These are phyloP conservation scores for Oegoconia quadripuncta DNA, from an alignment of 2,888 invertebrate genomes.

Conservation along the genomic window DNA sequence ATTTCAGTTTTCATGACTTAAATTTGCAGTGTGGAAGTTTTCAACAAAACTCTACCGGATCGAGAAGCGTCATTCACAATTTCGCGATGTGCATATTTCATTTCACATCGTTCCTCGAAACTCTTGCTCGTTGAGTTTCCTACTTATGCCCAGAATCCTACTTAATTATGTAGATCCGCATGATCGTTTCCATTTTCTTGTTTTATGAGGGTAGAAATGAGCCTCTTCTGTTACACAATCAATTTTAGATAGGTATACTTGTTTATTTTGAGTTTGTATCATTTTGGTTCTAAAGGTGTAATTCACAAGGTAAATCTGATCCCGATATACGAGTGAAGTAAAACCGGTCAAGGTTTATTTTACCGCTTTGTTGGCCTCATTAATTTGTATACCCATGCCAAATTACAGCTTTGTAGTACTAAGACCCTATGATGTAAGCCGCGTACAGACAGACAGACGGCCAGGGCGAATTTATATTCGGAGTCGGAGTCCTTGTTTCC, in stretches of 20 bases:
- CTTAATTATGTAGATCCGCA: slow-evolving; percentile 60
- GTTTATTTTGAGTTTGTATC: not conserved
- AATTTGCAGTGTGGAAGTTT: slow-evolving; percentile 44
- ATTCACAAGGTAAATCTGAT: no score
- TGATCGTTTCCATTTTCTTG: slow-evolving; percentile 46
- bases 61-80: slow-evolving; percentile 43
- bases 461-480: no score
- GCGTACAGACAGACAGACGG: no score
- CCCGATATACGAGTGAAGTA: no score
- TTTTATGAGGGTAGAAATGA: slow-evolving; percentile 34
- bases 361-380: no score
- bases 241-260: not conserved
- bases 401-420: no score
- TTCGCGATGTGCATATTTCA: slow-evolving; percentile 64
- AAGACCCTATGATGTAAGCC: no score
- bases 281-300: not conserved
- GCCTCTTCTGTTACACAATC: slow-evolving; percentile 15
- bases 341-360: no score
- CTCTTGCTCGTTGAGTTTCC: slow-evolving; percentile 13
- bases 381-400: no score
- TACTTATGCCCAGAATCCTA: slow-evolving; percentile 28
- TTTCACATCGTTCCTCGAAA: slow-evolving; percentile 29
- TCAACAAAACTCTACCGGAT: slow-evolving; percentile 51
- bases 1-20: slow-evolving; percentile 29
- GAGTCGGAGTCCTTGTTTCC: no score